Evolutionary conservation across 2,113 vertebrate species (phyloP), one percentile per base, ranked within the genome.

Genomic region (Nettapus auritus): DNA sequence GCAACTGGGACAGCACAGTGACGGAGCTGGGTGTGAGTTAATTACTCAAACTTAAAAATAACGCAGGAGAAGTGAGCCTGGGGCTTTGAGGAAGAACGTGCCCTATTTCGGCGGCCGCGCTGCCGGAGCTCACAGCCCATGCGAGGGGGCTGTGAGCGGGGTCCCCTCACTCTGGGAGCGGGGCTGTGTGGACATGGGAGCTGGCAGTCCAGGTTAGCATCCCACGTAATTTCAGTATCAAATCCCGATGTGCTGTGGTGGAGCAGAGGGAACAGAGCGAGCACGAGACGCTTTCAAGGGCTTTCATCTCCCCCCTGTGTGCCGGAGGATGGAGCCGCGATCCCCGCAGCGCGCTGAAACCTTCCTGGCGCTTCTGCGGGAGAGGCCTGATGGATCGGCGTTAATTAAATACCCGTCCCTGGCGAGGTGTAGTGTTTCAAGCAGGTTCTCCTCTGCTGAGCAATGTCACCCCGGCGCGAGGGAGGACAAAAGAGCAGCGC

Each of bases 191-290:
- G 89, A 60, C 34, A 4, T 8, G 2, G 18, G n/a, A 91, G 86
- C 93, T 92, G 84, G 34, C 85, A 48, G 76, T 74, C 66, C 96
- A 83, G 89, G 94, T 97, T 94, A 70, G 83, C 67, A 29, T 69
- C 62, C 84, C 1, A 1, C 73, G 3, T 66, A 7, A 56, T 94
- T 96, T 82, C 96, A 75, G 19, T 87, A 38, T 91, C 84, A 89
- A 95, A 74, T 93, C 25, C 42, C 62, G 94, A 42, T 53, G 78
- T 29, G 90, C 91, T 95, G 83, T 42, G 88, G 17, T 46, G 57
- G 80, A 59, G 80, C 82, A 66, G 83, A 31, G 68, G 71, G 48
- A 52, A 46, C 0, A 20, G 78, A 88, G 68, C 40, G 34, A 76
- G 69, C 69, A 69, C 76, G 8, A 5, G 33, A 3, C n/a, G 48